Base-by-base conservation (phyloP, 2,888 invertebrate species). In the Anthophora plumipes region DNA sequence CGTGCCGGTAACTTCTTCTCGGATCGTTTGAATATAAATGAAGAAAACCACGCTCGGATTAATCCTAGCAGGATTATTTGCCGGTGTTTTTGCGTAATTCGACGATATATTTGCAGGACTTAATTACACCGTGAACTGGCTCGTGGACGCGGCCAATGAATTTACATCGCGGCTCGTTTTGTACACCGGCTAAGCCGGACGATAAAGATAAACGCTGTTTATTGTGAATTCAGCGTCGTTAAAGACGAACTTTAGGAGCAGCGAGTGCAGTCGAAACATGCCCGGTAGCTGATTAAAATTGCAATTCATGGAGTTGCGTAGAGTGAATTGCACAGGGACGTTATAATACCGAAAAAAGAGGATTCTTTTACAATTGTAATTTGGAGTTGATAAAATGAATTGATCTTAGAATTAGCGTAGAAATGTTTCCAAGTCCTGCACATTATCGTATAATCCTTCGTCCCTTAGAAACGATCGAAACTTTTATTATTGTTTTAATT, bases 71-170 rank as follows among this genome's bases (percentile, higher is more conserved):
- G 64, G 77, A 77, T 72, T 72, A 72, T 63, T 46, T 31, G 6
- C 61, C 22, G 9, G 48, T 72, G 71, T 67, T 80, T 77, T 80
- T 77, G 78, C 80, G 71, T 77, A 77, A 80, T 80, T 80, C 78
- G 46, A 52, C 80, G 80, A 81, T 81, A 81, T 79, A 69, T 81
- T 80, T 60, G 69, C 80, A 50, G 66, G 67, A 69, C 64, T 81
- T 80, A 78, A 74, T 80, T 77, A 72, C 57, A 77, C 61, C 80
- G 55, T 41, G 71, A 57, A 68, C 61, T 55, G 55, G 67, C 12
- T 37, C 52, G 64, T 59, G 54, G 75, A 74, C 50, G 67, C 41
- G 78, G 61, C 63, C 80, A 61, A 80, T 69, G 69, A 69, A 74
- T 80, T 81, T 71, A 69, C 61, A 64, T 46, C 48, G 63, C 68